phyloP scores from a whole-genome alignment of 2,797 vertebrate species.

The Mus spretus region DNA sequence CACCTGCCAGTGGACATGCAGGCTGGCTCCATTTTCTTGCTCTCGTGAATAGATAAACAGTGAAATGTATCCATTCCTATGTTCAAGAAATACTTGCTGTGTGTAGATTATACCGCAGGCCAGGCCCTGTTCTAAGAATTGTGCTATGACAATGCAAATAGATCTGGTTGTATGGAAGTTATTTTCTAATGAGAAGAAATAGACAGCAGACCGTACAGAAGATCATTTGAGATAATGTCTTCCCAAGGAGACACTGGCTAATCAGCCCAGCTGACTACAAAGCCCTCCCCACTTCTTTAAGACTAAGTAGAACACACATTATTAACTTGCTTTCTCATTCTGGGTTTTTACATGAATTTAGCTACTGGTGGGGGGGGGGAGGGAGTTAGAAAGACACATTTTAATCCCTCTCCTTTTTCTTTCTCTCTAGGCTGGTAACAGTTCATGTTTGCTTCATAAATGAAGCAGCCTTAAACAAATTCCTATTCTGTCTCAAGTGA shows the following conservation, averaged over 20 bases:
- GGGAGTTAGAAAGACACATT: constrained; percentile 58
- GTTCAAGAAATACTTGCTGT: not conserved
- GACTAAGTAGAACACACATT: not conserved
- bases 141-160: not conserved
- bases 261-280: not conserved
- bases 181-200: not conserved
- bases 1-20: not conserved
- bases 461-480: constrained; percentile 91
- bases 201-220: not conserved
- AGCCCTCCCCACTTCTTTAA: not conserved
- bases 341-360: not conserved
- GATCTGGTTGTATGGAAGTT: not conserved
- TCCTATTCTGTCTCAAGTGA: constrained; percentile 91
- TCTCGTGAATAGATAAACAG: not conserved
- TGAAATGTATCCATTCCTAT: not conserved
- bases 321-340: not conserved
- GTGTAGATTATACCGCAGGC: not conserved
- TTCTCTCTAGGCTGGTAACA: constrained; percentile 89
- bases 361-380: constrained; percentile 14
- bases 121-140: not conserved
- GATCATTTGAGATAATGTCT: not conserved
- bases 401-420: constrained; percentile 69
- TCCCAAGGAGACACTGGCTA: not conserved
- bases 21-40: not conserved
- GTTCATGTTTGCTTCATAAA: constrained; percentile 91